phyloP scores from a whole-genome alignment of 2,113 vertebrate species.

The Oryzias curvinotus region DNA sequence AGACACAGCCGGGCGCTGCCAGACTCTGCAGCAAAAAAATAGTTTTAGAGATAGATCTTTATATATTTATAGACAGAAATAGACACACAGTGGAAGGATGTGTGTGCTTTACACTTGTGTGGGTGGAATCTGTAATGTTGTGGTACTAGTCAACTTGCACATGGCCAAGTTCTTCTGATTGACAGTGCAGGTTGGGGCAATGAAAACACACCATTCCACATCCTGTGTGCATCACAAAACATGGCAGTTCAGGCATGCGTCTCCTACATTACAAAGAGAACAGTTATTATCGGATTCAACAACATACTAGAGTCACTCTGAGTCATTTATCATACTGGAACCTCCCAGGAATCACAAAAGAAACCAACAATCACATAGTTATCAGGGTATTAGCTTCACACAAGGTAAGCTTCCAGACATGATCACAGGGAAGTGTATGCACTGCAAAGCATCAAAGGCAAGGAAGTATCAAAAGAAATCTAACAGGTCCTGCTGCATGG shows the following conservation, averaged over 20 bases:
- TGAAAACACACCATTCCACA: constrained; percentile 60
- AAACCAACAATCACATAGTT: constrained; percentile 14
- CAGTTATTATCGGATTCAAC: constrained; percentile 23
- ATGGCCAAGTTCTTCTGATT: constrained; percentile 50
- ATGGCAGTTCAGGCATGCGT: constrained; percentile 1
- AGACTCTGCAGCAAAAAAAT: constrained; percentile 50
- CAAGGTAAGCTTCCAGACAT: constrained; percentile 18
- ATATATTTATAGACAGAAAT: constrained; percentile 35
- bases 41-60: constrained; percentile 48
- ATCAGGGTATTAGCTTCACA: constrained; percentile 13
- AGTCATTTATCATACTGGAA: constrained; percentile 1
- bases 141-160: constrained; percentile 31
- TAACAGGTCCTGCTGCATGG: constrained; percentile 17
- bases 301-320: constrained; percentile 26
- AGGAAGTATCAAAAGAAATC: constrained; percentile 42
- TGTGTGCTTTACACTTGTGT: constrained; percentile 19
- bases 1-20: constrained; percentile 2
- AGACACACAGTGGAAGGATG: constrained; percentile 18
- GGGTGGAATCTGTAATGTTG: constrained; percentile 51
- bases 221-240: constrained; percentile 7
- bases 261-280: constrained; percentile 18
- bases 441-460: constrained; percentile 47
- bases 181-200: constrained; percentile 47
- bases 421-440: constrained; percentile 20
- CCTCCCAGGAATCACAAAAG: too few relatives aligned